phyloP scores from a whole-genome alignment of 2,888 invertebrate genomes.

The Didymodactylos carnosus region DNA sequence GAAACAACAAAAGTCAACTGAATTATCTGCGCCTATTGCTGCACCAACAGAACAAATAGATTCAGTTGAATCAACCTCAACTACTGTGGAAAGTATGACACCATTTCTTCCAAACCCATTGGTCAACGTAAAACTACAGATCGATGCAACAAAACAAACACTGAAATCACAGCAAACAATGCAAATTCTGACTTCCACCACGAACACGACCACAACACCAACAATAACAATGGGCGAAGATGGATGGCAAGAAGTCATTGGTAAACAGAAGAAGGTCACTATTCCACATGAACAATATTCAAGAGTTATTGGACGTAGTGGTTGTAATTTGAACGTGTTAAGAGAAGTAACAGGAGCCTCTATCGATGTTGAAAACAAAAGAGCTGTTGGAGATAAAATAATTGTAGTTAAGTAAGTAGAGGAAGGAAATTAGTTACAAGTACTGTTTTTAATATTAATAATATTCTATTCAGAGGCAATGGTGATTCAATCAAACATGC shows the following conservation, averaged over 20 bases:
- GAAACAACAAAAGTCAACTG: too few relatives aligned
- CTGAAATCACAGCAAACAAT: too few relatives aligned
- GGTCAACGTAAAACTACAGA: too few relatives aligned
- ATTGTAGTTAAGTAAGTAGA: not conserved
- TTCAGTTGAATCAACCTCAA: too few relatives aligned
- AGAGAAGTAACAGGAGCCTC: conserved; percentile 85
- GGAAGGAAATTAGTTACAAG: too few relatives aligned
- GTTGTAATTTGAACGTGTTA: conserved; percentile 92
- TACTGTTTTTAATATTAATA: not conserved
- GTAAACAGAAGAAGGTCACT: conserved; percentile 56
- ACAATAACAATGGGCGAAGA: not conserved
- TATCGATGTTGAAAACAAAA: conserved; percentile 90
- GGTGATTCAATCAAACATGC: not conserved
- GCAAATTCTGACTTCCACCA: too few relatives aligned
- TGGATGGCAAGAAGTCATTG: conserved; percentile 19
- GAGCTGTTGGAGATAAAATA: conserved; percentile 23
- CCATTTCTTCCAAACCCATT: too few relatives aligned
- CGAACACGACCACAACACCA: too few relatives aligned
- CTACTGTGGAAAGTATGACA: too few relatives aligned
- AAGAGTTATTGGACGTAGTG: conserved; percentile 84
- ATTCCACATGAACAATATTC: conserved; percentile 85
- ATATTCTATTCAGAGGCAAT: not conserved
- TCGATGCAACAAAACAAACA: too few relatives aligned
- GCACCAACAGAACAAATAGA: too few relatives aligned
- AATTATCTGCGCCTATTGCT: too few relatives aligned